phyloP scores from a whole-genome alignment of 2,888 invertebrate species.

The Myathropa florea region DNA sequence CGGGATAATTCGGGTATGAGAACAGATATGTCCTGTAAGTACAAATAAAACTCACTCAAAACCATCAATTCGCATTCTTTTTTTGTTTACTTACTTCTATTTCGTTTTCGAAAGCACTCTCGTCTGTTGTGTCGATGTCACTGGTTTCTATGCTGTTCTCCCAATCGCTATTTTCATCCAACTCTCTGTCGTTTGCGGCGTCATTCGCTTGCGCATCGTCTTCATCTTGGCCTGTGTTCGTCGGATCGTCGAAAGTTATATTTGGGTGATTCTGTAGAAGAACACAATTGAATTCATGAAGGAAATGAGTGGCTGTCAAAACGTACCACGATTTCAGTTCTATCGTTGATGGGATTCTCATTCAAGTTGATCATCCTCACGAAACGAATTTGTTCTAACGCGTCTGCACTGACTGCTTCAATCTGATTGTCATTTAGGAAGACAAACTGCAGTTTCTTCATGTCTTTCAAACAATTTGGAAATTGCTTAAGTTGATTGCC shows the following conservation, averaged over 20 bases:
- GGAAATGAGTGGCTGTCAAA: background rate
- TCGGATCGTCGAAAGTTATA: constrained; percentile 1
- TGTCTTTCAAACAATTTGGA: constrained; percentile 80
- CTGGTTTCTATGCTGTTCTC: constrained; percentile 84
- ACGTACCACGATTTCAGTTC: constrained; percentile 24
- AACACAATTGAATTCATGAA: background rate
- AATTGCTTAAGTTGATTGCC: constrained; percentile 82
- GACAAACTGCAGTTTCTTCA: constrained; percentile 82
- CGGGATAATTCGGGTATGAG: constrained; percentile 84
- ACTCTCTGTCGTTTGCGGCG: constrained; percentile 74
- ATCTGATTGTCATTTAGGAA: constrained; percentile 82
- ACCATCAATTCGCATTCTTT: background rate
- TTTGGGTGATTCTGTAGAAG: constrained; percentile 61
- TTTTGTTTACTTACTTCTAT: constrained; percentile 80
- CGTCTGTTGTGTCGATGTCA: constrained; percentile 84
- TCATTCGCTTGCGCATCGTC: constrained; percentile 43
- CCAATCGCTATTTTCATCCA: constrained; percentile 81
- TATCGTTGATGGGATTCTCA: constrained; percentile 81
- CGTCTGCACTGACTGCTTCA: constrained; percentile 56
- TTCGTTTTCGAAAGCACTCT: constrained; percentile 83
- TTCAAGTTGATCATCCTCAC: constrained; percentile 83
- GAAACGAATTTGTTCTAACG: constrained; percentile 74
- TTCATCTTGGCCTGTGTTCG: constrained; percentile 18
- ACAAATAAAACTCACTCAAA: background rate
- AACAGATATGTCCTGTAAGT: constrained; percentile 82